Evolutionary conservation across 2,888 invertebrate genomes (phyloP).

Genomic region (Ametastegia equiseti): DNA sequence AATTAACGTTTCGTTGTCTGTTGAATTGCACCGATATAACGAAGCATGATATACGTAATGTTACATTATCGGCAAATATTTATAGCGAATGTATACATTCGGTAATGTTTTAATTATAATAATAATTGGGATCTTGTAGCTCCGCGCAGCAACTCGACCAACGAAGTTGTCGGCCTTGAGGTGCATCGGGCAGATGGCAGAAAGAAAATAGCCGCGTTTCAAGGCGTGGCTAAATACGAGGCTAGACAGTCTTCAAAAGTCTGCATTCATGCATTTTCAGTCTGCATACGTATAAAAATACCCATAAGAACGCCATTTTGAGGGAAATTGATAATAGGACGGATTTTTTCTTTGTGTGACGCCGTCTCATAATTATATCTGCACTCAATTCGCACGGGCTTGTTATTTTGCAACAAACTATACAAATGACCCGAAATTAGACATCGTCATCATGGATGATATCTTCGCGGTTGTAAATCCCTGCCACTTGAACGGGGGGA

Average conservation of each 20-base stretch:
- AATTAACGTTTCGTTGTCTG: too few species aligned
- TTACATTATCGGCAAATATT: background rate
- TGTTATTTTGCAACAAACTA: background rate
- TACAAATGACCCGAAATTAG: background rate
- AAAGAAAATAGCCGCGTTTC: slow-evolving; percentile 51
- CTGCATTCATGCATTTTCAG: background rate
- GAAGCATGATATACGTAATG: too few species aligned
- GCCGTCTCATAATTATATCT: too few species aligned
- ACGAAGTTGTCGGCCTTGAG: slow-evolving; percentile 65
- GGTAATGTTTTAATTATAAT: slow-evolving; percentile 60
- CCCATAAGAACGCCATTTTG: too few species aligned
- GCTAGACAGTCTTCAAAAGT: background rate
- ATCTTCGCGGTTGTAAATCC: background rate
- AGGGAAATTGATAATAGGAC: too few species aligned
- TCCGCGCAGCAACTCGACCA: slow-evolving; percentile 49
- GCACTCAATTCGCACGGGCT: too few species aligned
- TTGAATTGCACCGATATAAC: too few species aligned
- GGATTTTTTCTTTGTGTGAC: too few species aligned
- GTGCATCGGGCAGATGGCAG: slow-evolving; percentile 62
- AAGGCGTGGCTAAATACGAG: background rate
- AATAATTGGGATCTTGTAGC: slow-evolving; percentile 57
- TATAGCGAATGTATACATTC: slow-evolving; percentile 53
- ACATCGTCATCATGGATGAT: background rate
- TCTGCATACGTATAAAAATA: too few species aligned
- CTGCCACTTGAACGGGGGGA: background rate